Conservation (phyloP, 1,140 invertebrate species). For the Globodera rostochiensis region DNA sequence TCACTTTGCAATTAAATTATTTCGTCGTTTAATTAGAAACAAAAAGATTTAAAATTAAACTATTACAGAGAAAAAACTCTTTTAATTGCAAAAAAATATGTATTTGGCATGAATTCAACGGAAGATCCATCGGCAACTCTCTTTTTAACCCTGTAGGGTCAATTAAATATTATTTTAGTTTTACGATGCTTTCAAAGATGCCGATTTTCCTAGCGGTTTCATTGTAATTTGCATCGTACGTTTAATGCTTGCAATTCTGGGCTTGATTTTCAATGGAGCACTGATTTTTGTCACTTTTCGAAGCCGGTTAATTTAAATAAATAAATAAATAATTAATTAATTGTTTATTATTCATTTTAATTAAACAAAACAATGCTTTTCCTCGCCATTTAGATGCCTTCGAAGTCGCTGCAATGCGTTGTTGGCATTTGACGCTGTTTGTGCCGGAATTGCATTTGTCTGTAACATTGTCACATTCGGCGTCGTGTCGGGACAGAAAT, state of each 20-base stretch:
- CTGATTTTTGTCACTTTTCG: not conserved
- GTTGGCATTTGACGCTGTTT: not conserved
- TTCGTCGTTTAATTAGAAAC: too few species aligned
- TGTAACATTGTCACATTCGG: not conserved
- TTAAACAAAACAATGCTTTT: too few species aligned
- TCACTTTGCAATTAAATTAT: too few species aligned
- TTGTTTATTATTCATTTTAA: too few species aligned
- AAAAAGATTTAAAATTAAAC: too few species aligned
- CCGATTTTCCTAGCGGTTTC: not conserved
- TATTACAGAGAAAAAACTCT: too few species aligned
- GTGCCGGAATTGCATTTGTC: not conserved
- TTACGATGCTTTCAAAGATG: not conserved
- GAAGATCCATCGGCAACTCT: too few species aligned
- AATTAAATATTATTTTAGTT: not conserved
- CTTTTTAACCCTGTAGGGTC: too few species aligned
- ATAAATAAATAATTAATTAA: too few species aligned
- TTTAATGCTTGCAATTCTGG: not conserved
- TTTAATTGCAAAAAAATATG: too few species aligned
- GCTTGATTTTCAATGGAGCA: not conserved
- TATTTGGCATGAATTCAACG: not conserved
- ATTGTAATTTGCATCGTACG: not conserved
- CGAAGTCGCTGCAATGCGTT: slow-evolving; percentile 5
- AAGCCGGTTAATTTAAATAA: not conserved
- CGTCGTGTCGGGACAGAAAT: not conserved
- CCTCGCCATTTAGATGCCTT: not conserved